Evolutionary conservation across 2,888 invertebrate species (phyloP).

Genomic region (Salpingus planirostris): DNA sequence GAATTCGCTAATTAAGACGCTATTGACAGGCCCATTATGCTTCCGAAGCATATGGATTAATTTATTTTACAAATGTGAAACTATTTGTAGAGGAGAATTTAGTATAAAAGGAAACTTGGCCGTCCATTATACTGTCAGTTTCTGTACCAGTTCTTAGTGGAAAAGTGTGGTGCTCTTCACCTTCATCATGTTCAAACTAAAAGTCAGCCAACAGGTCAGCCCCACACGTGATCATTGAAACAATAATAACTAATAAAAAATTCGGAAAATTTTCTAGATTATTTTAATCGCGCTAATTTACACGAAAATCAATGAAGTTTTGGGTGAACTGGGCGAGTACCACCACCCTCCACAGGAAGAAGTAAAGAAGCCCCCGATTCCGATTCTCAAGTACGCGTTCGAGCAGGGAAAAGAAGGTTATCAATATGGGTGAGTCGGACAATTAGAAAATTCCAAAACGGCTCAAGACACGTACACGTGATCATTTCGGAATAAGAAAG

Average conservation of each 20-base stretch:
- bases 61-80: conserved; percentile 20
- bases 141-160: conserved; percentile 4
- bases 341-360: conserved; percentile 3
- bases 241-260: no score
- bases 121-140: conserved; percentile 9
- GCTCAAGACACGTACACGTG: not conserved
- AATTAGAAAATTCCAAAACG: conserved; percentile 15
- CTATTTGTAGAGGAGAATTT: conserved; percentile 14
- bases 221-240: no score
- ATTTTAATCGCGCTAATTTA: no score
- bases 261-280: no score
- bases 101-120: conserved; percentile 16
- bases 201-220: no score
- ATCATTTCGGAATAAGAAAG: conserved; percentile 4
- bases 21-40: no score
- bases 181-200: conserved; percentile 5
- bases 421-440: conserved; percentile 58
- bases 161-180: conserved; percentile 1
- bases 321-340: no score
- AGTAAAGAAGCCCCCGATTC: conserved; percentile 40
- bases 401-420: conserved; percentile 53
- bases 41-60: conserved; percentile 16
- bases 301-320: no score
- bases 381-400: conserved; percentile 48
- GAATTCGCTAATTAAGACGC: no score